Conservation (phyloP, 2,113 vertebrate genomes). For the crab-eating macaque (Macaca fascicularis) region DNA sequence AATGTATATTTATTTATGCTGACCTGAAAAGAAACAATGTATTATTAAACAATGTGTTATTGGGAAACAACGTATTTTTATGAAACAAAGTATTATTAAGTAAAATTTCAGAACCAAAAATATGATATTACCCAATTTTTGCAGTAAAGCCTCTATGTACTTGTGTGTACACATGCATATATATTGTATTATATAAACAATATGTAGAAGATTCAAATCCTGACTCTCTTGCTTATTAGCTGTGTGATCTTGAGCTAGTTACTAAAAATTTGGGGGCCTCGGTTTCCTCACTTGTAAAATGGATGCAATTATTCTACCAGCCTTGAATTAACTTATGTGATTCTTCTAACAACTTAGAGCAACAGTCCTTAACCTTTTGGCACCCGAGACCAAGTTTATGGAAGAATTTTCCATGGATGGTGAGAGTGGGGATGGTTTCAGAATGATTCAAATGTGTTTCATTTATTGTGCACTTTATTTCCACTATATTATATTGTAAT, state of each 20-base stretch:
- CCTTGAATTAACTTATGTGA: neutral
- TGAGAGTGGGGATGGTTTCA: too few species aligned
- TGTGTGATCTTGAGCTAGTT: neutral
- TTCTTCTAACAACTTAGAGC: neutral
- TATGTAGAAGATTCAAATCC: neutral
- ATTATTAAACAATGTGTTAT: neutral
- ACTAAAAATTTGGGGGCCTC: neutral
- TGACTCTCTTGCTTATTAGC: neutral
- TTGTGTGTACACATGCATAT: fast-evolving
- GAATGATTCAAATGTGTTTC: too few species aligned
- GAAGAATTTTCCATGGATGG: too few species aligned
- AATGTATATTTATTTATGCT: neutral
- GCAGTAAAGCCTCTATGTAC: too few species aligned
- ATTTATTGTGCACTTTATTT: too few species aligned
- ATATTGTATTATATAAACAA: neutral
- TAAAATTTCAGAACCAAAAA: neutral
- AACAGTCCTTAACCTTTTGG: too few species aligned
- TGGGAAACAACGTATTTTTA: fast-evolving
- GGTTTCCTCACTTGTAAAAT: neutral
- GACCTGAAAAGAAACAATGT: neutral
- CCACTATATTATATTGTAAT: too few species aligned
- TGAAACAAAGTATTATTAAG: neutral
- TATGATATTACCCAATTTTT: neutral
- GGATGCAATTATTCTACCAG: neutral
- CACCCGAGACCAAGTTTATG: too few species aligned